Conservation (phyloP, 1,140 invertebrate genomes). For the Cotesia typhae region DNA sequence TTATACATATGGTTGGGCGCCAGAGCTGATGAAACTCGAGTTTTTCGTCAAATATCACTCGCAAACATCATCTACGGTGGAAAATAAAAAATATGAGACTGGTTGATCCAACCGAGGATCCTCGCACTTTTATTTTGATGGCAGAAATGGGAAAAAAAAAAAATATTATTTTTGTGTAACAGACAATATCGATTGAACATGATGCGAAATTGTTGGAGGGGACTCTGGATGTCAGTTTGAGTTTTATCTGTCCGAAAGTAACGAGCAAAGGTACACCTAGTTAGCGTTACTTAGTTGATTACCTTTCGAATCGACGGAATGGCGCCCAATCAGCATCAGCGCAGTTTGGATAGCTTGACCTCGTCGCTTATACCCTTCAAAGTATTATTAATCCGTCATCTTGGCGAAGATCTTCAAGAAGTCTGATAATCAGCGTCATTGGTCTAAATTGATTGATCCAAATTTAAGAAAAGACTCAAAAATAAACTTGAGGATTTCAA, state of each 20-base stretch:
- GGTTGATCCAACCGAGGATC: conserved; percentile 23
- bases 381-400: conserved; percentile 30
- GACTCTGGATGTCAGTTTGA: conserved; percentile 42
- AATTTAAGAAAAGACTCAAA: neutral
- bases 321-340: conserved; percentile 49
- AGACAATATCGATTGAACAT: conserved; percentile 37
- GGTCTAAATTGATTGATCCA: neutral
- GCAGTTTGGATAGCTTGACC: conserved; percentile 39
- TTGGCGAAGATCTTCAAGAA: neutral
- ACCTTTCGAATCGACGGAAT: conserved; percentile 53
- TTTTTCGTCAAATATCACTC: conserved; percentile 30
- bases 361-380: conserved; percentile 29
- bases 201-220: conserved; percentile 34
- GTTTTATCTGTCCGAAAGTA: conserved; percentile 44
- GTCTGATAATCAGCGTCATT: neutral
- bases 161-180: conserved; percentile 16
- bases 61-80: conserved; percentile 29
- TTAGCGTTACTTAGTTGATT: conserved; percentile 56
- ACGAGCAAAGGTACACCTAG: conserved; percentile 55
- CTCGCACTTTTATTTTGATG: conserved; percentile 10
- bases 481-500: too few relatives aligned
- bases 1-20: too few relatives aligned
- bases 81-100: conserved; percentile 23
- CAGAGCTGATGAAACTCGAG: too few relatives aligned
- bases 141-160: neutral